Evolutionary conservation across 2,797 vertebrate species (phyloP), one percentile per base, ranked within the genome.

Genomic region (Argyrosomus regius): DNA sequence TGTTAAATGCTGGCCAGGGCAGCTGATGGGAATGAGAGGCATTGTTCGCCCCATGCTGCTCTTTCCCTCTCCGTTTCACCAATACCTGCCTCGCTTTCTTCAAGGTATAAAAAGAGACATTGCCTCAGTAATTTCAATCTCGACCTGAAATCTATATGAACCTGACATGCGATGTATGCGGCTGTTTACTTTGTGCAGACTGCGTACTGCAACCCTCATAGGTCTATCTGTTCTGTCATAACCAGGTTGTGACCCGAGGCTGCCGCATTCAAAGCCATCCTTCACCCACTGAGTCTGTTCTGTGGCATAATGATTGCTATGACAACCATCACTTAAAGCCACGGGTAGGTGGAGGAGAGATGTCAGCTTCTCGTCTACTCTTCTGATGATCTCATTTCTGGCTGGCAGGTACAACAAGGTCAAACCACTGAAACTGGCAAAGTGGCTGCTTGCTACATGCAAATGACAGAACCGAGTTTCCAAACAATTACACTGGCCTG

Each of bases 251-350:
- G 92, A 93, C 91, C 93, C 18, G 86, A 91, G 89, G 91, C 92
- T 92, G 93, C 89, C 73, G 91, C 92, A 94, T 94, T 94, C 93
- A 93, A 92, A 93, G 92, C 87, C 88, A 93, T 93, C 93, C 90
- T 91, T 94, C 94, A 93, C 92, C 92, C 89, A 91, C 91, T 67
- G 91, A 93, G 92, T 92, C 91, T 89, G 89, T 91, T 92, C 91
- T 88, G 91, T 91, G 89, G 92, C 93, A 91, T 94, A 94, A 94
- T 93, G 92, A 95, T 96, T 93, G 94, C 95, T 95, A 95, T 96
- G 95, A 95, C 95, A 95, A 96, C 95, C 93, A 93, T 93, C 93
- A 94, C 93, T 94, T 94, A 93, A 93, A 94, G 92, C 92, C 91
- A 93, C 80, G 92, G 92, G 93, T 95, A 93, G 92, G 92, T 93